Conservation (phyloP, 2,113 vertebrate species). For the Onychorhynchus coronatus region DNA sequence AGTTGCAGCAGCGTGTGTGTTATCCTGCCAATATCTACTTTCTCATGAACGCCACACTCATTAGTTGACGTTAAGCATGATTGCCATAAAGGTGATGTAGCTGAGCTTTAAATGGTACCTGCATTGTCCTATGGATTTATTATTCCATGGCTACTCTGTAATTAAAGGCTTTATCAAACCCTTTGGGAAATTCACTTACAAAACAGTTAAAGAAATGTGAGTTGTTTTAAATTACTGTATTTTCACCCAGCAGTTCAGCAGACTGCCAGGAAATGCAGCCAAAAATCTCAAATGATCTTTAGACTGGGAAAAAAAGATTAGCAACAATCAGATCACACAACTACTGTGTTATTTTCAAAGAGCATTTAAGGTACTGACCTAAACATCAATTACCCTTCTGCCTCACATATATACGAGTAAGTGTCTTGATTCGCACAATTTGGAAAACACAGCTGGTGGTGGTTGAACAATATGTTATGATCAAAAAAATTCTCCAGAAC, state of each 20-base stretch:
- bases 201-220: not conserved
- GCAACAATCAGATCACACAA: not conserved
- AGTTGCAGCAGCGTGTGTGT: not conserved
- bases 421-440: not conserved
- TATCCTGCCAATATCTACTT: constrained; percentile 20
- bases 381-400: constrained; percentile 1
- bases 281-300: not conserved
- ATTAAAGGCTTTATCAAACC: constrained; percentile 7
- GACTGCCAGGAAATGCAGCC: not conserved
- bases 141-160: not conserved
- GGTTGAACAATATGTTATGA: not conserved
- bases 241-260: constrained; percentile 17
- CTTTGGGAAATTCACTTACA: not conserved
- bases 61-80: not conserved
- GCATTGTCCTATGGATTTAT: not conserved
- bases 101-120: not conserved
- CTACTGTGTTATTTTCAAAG: not conserved
- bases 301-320: constrained; percentile 31
- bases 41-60: not conserved
- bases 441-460: not conserved
- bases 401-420: not conserved
- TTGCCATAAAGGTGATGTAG: not conserved
- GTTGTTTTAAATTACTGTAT: constrained; percentile 6
- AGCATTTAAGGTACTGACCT: constrained; percentile 3
- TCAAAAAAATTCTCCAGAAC: not conserved